A percentile compares a stretch with the other conserved stretches of the same genome.
These are phyloP conservation scores for Nudaria mundana DNA, from an alignment of 2,888 invertebrate species.

Conservation along the genomic window DNA sequence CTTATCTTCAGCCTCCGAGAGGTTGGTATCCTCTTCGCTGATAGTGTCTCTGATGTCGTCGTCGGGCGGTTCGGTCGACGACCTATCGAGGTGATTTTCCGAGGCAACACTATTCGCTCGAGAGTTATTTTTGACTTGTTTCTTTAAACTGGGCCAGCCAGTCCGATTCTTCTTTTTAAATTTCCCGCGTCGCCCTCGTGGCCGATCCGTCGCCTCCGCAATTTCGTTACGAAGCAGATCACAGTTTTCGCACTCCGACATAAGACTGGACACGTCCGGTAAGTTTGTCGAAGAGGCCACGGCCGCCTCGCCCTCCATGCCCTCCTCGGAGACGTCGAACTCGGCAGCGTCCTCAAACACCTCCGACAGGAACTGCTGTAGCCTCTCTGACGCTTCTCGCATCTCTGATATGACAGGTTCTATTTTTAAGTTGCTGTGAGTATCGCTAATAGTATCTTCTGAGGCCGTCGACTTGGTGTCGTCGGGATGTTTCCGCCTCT, in stretches of 20 bases:
- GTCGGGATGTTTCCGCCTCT: conserved; percentile 71
- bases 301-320: conserved; percentile 55
- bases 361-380: conserved; percentile 67
- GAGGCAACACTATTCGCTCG: conserved; percentile 52
- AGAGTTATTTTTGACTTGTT: conserved; percentile 54
- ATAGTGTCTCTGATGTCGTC: conserved; percentile 57
- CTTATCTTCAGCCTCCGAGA: conserved; percentile 47
- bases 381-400: conserved; percentile 61
- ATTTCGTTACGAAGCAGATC: conserved; percentile 67
- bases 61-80: conserved; percentile 55
- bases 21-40: conserved; percentile 53
- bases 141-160: conserved; percentile 88
- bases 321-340: conserved; percentile 72
- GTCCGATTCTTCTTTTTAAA: conserved; percentile 89
- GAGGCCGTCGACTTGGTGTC: conserved; percentile 73
- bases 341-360: conserved; percentile 72
- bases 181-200: conserved; percentile 65
- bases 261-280: conserved; percentile 69
- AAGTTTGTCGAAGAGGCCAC: conserved; percentile 55
- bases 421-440: conserved; percentile 50
- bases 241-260: conserved; percentile 69
- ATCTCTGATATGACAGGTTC: conserved; percentile 56
- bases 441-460: conserved; percentile 67
- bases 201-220: conserved; percentile 42
- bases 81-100: conserved; percentile 54